phyloP scores from a whole-genome alignment of 2,888 invertebrate species.

The Blera fallax region DNA sequence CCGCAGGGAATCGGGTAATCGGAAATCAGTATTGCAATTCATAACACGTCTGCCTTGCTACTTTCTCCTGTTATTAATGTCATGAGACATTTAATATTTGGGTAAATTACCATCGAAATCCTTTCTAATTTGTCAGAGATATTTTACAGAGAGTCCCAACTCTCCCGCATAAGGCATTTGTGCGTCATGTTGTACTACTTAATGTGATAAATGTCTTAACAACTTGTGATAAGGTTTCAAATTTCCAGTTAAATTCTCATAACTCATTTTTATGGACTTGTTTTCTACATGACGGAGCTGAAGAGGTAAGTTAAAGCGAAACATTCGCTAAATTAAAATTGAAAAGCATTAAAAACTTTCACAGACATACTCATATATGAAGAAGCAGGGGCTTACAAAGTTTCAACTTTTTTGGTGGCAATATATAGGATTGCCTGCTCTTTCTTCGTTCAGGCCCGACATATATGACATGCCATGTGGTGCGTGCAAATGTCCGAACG shows the following conservation, averaged over 20 bases:
- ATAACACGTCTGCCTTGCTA: constrained; percentile 53
- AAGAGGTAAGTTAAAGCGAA: neutral
- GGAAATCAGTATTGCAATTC: constrained; percentile 66
- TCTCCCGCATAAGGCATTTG: constrained; percentile 32
- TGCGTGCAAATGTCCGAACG: constrained; percentile 52
- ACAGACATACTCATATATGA: neutral
- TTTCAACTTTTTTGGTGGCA: constrained; percentile 15
- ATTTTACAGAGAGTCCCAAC: constrained; percentile 27
- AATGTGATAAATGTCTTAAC: constrained; percentile 56
- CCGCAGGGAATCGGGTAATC: constrained; percentile 46
- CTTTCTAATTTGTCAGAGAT: constrained; percentile 62
- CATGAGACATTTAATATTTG: constrained; percentile 65
- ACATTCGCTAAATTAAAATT: constrained; percentile 35
- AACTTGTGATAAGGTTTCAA: constrained; percentile 55
- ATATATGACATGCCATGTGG: constrained; percentile 48
- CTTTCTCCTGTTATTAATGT: constrained; percentile 56
- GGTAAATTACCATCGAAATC: constrained; percentile 63
- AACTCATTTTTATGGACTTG: constrained; percentile 59
- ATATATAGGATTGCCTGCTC: neutral
- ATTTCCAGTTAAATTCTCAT: constrained; percentile 63
- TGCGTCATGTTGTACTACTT: constrained; percentile 52
- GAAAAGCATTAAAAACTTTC: constrained; percentile 37
- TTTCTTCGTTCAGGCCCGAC: neutral
- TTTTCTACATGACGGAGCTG: constrained; percentile 53
- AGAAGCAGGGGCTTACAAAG: constrained; percentile 19